Base-by-base conservation (phyloP, 2,888 invertebrate species). In the Romanomermis culicivorax region DNA sequence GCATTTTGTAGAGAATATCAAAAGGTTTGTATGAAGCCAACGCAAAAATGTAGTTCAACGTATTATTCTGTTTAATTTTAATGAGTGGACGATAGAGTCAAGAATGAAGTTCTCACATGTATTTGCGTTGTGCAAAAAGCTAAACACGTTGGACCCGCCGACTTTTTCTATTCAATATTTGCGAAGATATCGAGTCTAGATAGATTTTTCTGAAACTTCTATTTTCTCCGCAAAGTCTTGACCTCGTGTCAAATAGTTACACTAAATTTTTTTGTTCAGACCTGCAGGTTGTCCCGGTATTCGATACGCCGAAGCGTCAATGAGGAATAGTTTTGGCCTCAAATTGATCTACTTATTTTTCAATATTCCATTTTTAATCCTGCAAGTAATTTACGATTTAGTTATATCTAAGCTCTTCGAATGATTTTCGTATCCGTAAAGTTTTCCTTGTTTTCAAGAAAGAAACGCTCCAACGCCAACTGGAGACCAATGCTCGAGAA, bases 271-370 rank as follows among this genome's bases (percentile, higher is more conserved):
- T n/a, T n/a, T n/a, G n/a, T n/a, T n/a, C n/a, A n/a, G n/a, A n/a
- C n/a, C n/a, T n/a, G n/a, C n/a, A n/a, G n/a, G n/a, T n/a, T n/a
- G n/a, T n/a, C n/a, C n/a, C n/a, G n/a, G n/a, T n/a, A 77, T 88
- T 24, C 77, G 86, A 29, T 88, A 86, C 68, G 82, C 85, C 0
- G 88, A 89, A 70, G 80, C 85, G 0, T 89, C 88, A 1, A 89
- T 91, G 89, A 77, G 86, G 64, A 91, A 89, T 72, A 88, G 88
- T 1, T 91, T 89, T 71, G 93, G 93, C 2, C 73, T 93, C 55
- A 82, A 86, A 66, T 77, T 86, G 58, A 75, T 93, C 53, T 87
- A 93, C 74, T 86, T 86, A 72, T 93, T 91, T 73, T 82, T 93
- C 68, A 89, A 87, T 71, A 77, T 93, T 56, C 91, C 93, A 53